phyloP scores from a whole-genome alignment of 1,140 invertebrate genomes.

The Trinorchestia longiramus region DNA sequence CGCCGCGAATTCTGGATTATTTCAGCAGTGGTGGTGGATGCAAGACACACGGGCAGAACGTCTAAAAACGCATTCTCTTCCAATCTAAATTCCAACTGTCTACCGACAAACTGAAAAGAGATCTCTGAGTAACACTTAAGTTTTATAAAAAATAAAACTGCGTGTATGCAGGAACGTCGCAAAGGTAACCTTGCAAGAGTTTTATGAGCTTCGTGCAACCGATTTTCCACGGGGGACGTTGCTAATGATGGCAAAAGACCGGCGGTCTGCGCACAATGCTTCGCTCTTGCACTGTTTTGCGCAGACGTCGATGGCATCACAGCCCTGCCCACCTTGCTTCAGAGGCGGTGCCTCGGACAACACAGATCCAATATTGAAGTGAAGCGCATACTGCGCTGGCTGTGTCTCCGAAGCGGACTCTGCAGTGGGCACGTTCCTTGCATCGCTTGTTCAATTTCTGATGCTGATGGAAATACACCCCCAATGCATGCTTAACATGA shows the following conservation, averaged over 20 bases:
- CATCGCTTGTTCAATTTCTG: conserved; percentile 14
- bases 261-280: conserved; percentile 49
- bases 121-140: conserved; percentile 54
- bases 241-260: conserved; percentile 54
- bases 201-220: conserved; percentile 66
- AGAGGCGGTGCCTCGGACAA: conserved; percentile 59
- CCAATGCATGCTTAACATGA: conserved; percentile 26
- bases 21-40: conserved; percentile 49
- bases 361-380: conserved; percentile 44
- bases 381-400: neutral
- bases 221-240: conserved; percentile 67
- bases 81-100: conserved; percentile 51
- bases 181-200: conserved; percentile 67
- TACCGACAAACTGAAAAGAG: conserved; percentile 53
- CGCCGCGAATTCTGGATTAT: conserved; percentile 48
- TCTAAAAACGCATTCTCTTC: conserved; percentile 34
- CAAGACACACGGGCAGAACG: conserved; percentile 46
- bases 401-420: conserved; percentile 1
- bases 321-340: conserved; percentile 58
- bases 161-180: conserved; percentile 67
- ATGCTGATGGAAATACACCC: neutral
- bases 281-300: conserved; percentile 22
- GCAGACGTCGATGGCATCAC: conserved; percentile 14
- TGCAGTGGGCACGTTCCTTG: neutral
- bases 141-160: conserved; percentile 59